Evolutionary conservation across 2,888 invertebrate genomes (phyloP), one percentile per base, ranked within the genome.

Genomic region (Autographa pulchrina): DNA sequence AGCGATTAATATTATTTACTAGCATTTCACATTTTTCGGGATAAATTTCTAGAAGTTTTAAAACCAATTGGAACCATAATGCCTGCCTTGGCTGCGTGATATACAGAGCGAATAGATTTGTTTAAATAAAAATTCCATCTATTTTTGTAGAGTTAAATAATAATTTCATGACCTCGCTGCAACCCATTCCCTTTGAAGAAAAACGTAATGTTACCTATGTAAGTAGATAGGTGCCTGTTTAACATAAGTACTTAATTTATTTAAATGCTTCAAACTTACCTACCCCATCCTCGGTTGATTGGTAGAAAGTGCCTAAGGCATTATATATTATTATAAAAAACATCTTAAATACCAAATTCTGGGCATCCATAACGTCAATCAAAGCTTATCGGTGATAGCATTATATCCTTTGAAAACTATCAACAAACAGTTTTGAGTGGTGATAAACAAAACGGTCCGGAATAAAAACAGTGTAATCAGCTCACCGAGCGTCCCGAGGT

Each of bases 391-490:
- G 74, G 62, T 83, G 85, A 88, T 84, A 83, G 76, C 78, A 83
- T 86, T 82, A 83, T 84, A 86, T 85, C 82, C 84, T 82, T 86
- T 86, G 80, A 84, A 86, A 89, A 84, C 85, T 89, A 88, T 88
- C 88, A 86, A 79, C 80, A 74, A 81, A 78, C 85, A 77, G 78
- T 85, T 84, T 81, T 75, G 80, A 81, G 80, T 72, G 72, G 81
- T 58, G 88, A 88, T 87, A 88, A 86, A 78, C 76, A 80, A 80
- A 72, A 65, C 76, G 68, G 77, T 75, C 77, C 60, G 66, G 80
- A 78, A 85, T 84, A 86, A 87, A 88, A 89, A 88, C 88, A 85
- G 71, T 81, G 86, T 90, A 90, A 91, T 91, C 90, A 87, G 88
- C 86, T 85, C 76, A 83, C 80, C 71, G 85, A 80, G 81, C 79